Conservation (phyloP, 2,113 vertebrate genomes). For the Apus apus region DNA sequence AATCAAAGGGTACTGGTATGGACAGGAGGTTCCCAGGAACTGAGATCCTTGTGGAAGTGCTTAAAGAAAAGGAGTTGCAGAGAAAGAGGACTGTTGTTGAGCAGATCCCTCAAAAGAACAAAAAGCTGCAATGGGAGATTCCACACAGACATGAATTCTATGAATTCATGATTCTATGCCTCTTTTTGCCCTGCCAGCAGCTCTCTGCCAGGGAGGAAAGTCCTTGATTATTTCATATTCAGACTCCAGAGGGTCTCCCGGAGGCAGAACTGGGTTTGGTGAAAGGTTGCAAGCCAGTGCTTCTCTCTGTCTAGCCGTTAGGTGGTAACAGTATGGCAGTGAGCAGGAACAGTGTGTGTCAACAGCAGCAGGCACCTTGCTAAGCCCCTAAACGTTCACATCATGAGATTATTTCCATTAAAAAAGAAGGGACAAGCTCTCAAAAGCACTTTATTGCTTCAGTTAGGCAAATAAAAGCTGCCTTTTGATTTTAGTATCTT, state of each 20-base stretch:
- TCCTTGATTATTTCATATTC: background rate
- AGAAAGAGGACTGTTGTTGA: background rate
- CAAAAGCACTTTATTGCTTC: background rate
- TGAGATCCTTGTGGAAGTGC: background rate
- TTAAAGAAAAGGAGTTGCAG: background rate
- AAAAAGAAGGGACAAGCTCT: background rate
- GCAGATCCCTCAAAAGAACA: too few relatives aligned
- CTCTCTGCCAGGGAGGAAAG: background rate
- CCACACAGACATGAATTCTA: background rate
- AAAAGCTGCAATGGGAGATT: too few relatives aligned
- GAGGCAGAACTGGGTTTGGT: background rate
- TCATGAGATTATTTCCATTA: background rate
- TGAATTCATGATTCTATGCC: too few relatives aligned
- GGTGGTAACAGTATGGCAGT: too few relatives aligned
- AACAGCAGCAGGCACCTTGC: background rate
- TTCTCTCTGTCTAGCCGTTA: too few relatives aligned
- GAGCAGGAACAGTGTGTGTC: too few relatives aligned
- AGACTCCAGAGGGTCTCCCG: background rate
- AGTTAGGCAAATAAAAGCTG: background rate
- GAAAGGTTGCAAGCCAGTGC: background rate
- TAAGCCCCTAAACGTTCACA: background rate
- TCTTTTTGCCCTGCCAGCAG: background rate
- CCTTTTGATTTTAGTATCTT: background rate
- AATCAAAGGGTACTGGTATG: fast-evolving
- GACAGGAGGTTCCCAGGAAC: background rate